A percentile compares a stretch with the other conserved stretches of the same genome.
These are phyloP conservation scores for Leucania comma DNA, from an alignment of 2,888 invertebrate species.

Conservation along the genomic window DNA sequence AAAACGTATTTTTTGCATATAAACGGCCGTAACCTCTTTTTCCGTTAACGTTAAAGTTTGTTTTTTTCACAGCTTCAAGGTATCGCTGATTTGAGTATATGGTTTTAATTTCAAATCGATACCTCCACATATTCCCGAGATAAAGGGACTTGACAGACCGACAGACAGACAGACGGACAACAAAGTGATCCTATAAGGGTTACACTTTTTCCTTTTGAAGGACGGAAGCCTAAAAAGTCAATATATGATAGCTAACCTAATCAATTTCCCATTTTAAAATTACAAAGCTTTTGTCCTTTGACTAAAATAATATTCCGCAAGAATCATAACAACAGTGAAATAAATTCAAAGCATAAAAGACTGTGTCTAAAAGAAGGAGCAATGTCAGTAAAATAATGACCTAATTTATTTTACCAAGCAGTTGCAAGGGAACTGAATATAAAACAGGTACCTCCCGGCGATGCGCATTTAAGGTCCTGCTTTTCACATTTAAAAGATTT, in stretches of 20 bases:
- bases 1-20: too few relatives aligned
- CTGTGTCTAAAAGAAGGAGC: constrained; percentile 40
- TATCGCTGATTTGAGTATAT: too few relatives aligned
- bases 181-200: too few relatives aligned
- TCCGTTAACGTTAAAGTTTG: too few relatives aligned
- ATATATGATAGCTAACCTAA: background rate
- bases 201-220: too few relatives aligned
- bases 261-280: background rate
- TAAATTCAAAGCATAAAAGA: constrained; percentile 43
- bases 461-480: constrained; percentile 38
- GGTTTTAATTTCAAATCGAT: too few relatives aligned
- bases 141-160: too few relatives aligned
- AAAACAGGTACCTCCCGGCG: constrained; percentile 42
- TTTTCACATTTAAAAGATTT: constrained; percentile 43
- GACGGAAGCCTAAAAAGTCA: too few relatives aligned
- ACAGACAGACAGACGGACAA: too few relatives aligned
- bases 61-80: too few relatives aligned
- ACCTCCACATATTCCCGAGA: too few relatives aligned
- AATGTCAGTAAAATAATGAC: constrained; percentile 56
- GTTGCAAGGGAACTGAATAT: constrained; percentile 55
- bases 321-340: constrained; percentile 39
- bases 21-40: too few relatives aligned
- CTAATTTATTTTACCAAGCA: constrained; percentile 60
- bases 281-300: background rate
- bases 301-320: constrained; percentile 23